These are phyloP conservation scores for Chelmon rostratus DNA, from an alignment of 2,797 vertebrate genomes.

Conservation along the genomic window DNA sequence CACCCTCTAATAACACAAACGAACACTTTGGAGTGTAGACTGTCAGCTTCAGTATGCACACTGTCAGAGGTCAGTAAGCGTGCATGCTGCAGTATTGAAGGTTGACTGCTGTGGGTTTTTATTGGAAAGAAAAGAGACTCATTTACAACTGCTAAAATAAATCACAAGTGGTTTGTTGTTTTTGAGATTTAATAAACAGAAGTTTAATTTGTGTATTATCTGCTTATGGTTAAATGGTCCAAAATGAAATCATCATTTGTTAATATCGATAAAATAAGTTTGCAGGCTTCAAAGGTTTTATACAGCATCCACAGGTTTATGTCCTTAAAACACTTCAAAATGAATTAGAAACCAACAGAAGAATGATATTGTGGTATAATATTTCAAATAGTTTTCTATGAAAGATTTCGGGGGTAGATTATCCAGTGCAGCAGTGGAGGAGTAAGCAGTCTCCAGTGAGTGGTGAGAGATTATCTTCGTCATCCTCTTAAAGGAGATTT, in stretches of 20 bases:
- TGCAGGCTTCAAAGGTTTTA: not conserved
- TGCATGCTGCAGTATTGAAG: not conserved
- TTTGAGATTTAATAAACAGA: not conserved
- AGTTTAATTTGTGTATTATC: not conserved
- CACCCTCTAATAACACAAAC: not conserved
- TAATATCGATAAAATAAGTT: not conserved
- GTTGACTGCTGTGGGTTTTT: not conserved
- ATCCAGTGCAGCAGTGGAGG: conserved; percentile 1
- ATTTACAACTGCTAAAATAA: not conserved
- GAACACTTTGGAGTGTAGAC: not conserved
- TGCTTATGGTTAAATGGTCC: not conserved
- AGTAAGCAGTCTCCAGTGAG: not conserved
- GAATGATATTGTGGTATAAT: not conserved
- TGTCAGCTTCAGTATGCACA: not conserved
- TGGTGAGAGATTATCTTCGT: conserved; percentile 18
- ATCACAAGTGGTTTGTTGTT: not conserved
- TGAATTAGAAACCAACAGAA: not conserved
- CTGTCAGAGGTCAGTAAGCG: not conserved
- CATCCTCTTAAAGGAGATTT: conserved; percentile 12
- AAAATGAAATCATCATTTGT: not conserved
- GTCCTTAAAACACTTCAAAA: not conserved
- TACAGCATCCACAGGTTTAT: not conserved
- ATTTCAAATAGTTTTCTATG: not conserved
- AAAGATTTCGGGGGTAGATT: not conserved
- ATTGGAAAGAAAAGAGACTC: conserved; percentile 10